phyloP scores from a whole-genome alignment of 2,888 invertebrate species.

The Malacosoma neustria region DNA sequence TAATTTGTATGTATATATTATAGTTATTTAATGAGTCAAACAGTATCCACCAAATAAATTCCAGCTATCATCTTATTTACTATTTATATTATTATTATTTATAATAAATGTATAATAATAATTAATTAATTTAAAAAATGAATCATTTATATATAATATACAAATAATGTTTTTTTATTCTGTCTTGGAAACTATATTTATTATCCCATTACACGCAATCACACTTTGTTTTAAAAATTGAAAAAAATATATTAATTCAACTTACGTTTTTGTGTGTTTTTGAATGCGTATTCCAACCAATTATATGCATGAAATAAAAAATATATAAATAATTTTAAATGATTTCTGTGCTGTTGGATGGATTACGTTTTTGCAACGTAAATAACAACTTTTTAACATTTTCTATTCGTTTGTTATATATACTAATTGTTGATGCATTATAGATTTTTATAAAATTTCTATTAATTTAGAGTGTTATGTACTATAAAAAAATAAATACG shows the following conservation, averaged over 20 bases:
- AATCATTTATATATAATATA: neutral
- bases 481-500: no score
- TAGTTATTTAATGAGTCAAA: no score
- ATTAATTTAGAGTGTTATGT: no score
- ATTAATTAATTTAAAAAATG: neutral
- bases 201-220: neutral
- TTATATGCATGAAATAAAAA: slow-evolving; percentile 11
- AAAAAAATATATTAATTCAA: slow-evolving; percentile 5
- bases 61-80: no score
- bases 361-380: slow-evolving; percentile 27
- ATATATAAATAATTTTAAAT: slow-evolving; percentile 6
- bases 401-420: neutral
- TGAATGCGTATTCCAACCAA: slow-evolving; percentile 41
- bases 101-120: neutral
- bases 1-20: no score
- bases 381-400: slow-evolving; percentile 23
- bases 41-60: no score
- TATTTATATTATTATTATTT: no score
- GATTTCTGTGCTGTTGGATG: no score
- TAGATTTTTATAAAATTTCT: no score
- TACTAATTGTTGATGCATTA: neutral
- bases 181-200: neutral
- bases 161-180: neutral
- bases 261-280: slow-evolving; percentile 22
- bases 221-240: neutral